These are phyloP conservation scores for Cremastinae sp. DNA, from an alignment of 2,888 invertebrate species.

Conservation along the genomic window DNA sequence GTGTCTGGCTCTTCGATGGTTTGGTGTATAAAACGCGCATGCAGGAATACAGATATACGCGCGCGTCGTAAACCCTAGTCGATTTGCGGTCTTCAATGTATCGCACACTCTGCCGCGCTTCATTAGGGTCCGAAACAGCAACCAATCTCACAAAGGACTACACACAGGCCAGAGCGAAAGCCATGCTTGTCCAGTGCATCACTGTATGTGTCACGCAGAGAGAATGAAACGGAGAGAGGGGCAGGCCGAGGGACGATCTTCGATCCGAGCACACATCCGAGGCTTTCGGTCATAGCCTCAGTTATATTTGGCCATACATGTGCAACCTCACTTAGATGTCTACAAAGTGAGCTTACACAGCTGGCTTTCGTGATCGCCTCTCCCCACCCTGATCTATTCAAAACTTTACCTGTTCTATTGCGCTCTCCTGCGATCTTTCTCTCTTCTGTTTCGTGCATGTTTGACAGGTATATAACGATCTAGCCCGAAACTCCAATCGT, in stretches of 20 bases:
- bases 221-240: no score
- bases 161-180: constrained; percentile 24
- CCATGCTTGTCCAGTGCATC: constrained; percentile 29
- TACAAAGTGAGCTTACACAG: constrained; percentile 13
- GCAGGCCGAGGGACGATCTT: constrained; percentile 21
- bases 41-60: constrained; percentile 5
- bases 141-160: constrained; percentile 72
- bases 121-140: constrained; percentile 71
- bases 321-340: constrained; percentile 23
- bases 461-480: constrained; percentile 43
- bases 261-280: constrained; percentile 29
- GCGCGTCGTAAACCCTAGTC: constrained; percentile 51
- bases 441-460: constrained; percentile 24
- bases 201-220: neutral
- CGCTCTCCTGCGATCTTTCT: constrained; percentile 28
- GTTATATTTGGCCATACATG: constrained; percentile 25
- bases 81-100: constrained; percentile 62
- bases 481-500: constrained; percentile 58
- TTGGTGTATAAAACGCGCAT: constrained; percentile 24
- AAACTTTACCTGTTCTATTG: constrained; percentile 1
- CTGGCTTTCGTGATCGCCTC: constrained; percentile 36
- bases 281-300: constrained; percentile 43
- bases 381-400: constrained; percentile 27
- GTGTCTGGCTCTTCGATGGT: constrained; percentile 28
- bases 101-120: constrained; percentile 67